Conservation (phyloP, 2,888 invertebrate genomes). For the Omphaloscelis lunosa region DNA sequence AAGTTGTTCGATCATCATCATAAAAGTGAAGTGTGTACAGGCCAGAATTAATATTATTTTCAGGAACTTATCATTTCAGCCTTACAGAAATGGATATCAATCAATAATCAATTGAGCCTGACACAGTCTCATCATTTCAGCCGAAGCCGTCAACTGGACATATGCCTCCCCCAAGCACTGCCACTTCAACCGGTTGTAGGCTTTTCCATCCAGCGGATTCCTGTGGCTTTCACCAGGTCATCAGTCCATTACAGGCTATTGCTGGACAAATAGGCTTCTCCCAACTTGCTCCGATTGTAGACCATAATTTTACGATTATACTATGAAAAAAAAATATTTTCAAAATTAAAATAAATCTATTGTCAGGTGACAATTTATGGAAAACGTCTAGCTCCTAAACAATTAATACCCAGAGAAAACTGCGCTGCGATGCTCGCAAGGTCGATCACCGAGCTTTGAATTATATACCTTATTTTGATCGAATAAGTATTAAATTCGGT, state of each 20-base stretch:
- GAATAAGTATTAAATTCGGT: too few species aligned
- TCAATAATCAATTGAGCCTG: not conserved
- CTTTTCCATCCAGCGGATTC: too few species aligned
- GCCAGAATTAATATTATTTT: not conserved
- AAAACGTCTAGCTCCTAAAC: not conserved
- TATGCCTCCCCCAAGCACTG: too few species aligned
- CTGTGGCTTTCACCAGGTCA: too few species aligned
- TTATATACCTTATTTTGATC: too few species aligned
- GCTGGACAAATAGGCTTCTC: not conserved
- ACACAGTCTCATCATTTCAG: not conserved
- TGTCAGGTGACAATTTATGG: not conserved
- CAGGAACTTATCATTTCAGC: too few species aligned
- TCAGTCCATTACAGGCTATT: not conserved
- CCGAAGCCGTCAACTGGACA: too few species aligned
- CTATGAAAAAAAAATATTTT: not conserved
- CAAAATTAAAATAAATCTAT: not conserved
- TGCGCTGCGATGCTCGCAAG: too few species aligned
- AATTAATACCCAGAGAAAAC: too few species aligned
- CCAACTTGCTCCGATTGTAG: not conserved
- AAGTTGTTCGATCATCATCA: slow-evolving; percentile 25
- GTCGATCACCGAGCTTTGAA: too few species aligned
- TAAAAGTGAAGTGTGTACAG: not conserved
- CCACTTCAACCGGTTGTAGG: too few species aligned
- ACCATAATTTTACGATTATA: not conserved
- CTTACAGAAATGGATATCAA: not conserved